phyloP scores from a whole-genome alignment of 2,888 invertebrate genomes.

The Latheticus oryzae region DNA sequence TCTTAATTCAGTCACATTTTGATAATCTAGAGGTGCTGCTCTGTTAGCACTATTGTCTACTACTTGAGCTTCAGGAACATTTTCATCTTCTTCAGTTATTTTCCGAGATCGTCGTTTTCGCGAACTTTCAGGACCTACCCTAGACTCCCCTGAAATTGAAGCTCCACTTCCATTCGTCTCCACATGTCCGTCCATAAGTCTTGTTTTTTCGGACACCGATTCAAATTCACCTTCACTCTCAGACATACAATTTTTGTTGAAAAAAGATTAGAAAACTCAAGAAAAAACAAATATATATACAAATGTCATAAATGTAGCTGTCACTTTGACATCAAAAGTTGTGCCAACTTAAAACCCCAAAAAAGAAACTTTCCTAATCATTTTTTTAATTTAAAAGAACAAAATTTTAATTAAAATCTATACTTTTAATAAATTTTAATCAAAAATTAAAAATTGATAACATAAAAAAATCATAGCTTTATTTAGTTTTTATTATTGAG shows the following conservation, averaged over 20 bases:
- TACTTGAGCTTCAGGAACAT: constrained; percentile 64
- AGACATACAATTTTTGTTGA: constrained; percentile 58
- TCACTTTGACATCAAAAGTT: too few species aligned
- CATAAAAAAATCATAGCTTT: too few species aligned
- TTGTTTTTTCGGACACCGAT: constrained; percentile 79
- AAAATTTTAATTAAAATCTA: too few species aligned
- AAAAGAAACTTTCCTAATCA: too few species aligned
- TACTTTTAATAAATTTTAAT: too few species aligned
- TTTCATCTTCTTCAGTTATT: constrained; percentile 54
- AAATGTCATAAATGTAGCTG: background rate
- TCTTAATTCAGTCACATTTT: constrained; percentile 32
- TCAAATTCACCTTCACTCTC: constrained; percentile 68
- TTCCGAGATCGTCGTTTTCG: constrained; percentile 65
- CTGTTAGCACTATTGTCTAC: constrained; percentile 26
- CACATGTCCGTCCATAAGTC: constrained; percentile 89
- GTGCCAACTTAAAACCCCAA: too few species aligned
- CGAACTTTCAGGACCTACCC: constrained; percentile 67
- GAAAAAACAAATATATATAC: constrained; percentile 14
- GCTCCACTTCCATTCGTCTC: constrained; percentile 71
- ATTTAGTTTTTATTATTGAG: too few species aligned
- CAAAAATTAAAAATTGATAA: too few species aligned
- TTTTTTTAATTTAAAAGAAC: too few species aligned
- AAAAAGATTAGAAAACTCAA: constrained; percentile 23
- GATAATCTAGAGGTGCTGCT: constrained; percentile 42
- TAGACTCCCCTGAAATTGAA: constrained; percentile 63